These are phyloP conservation scores for Lithophane ornitopus DNA, from an alignment of 2,888 invertebrate species.

Conservation along the genomic window DNA sequence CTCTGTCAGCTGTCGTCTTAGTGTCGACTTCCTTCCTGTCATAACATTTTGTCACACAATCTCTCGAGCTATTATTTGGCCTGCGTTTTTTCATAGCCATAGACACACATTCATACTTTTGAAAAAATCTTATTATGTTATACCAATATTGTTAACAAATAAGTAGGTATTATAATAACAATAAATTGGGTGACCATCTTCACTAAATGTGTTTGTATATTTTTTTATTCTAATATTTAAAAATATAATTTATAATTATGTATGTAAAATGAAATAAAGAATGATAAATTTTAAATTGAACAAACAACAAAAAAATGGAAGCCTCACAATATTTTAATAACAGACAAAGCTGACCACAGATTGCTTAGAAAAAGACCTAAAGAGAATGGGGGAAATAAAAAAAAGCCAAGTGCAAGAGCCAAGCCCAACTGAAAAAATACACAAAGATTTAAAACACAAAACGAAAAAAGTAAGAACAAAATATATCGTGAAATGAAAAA, in stretches of 20 bases:
- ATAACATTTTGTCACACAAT: slow-evolving; percentile 9
- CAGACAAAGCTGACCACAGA: not conserved
- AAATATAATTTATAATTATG: too few species aligned
- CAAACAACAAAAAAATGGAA: too few species aligned
- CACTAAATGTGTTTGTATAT: too few species aligned
- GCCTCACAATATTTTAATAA: not conserved
- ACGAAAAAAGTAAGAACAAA: not conserved
- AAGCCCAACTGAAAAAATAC: not conserved
- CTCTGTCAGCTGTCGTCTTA: slow-evolving; percentile 19
- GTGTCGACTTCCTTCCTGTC: slow-evolving; percentile 5
- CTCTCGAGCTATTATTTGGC: not conserved
- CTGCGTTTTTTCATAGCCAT: not conserved
- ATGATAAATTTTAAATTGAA: too few species aligned
- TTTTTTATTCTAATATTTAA: too few species aligned
- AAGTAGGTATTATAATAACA: too few species aligned
- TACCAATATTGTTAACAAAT: too few species aligned
- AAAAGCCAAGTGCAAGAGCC: too few species aligned
- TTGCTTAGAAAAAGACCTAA: not conserved
- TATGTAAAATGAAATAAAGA: too few species aligned
- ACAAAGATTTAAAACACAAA: not conserved
- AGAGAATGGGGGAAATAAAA: not conserved
- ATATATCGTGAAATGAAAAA: not conserved
- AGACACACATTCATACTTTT: not conserved
- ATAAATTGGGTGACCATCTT: too few species aligned
- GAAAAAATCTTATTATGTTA: too few species aligned